Base-by-base conservation (phyloP, 1,140 invertebrate species). In the Meteorus sp. region DNA sequence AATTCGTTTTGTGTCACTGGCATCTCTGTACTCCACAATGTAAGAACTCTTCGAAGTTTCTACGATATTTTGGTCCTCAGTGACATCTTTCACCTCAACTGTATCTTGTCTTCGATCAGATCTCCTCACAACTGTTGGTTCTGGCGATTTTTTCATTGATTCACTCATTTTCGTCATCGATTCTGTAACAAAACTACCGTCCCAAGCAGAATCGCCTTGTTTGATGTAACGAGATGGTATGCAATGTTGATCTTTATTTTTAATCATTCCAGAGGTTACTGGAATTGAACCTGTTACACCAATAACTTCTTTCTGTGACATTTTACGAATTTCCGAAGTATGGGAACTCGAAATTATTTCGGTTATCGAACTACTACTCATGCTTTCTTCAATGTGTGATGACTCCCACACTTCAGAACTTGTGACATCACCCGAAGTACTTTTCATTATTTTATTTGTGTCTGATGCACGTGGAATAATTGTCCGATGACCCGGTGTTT, bases 11-110 rank as follows among this genome's bases (percentile, higher is more conserved):
- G 60, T 29, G 56, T 73, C 70, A 3, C 64, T 64, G 2, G 63
- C 64, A 1, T 67, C 68, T 15, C 64, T 67, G 54, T 71, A 70
- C 29, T 75, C 72, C 8, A 73, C 71, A 0, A 65, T 66, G 22
- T 74, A 72, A 0, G 71, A 70, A n/a, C 65, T 66, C 0, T 61
- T 63, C 47, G 64, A 56, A 1, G 65, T 66, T 17, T 62, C 62
- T 3, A 60, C 27, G 13, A 68, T 6, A 47, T 69, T 68, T 6
- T 66, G 66, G 2, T 60, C 47, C 6, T 71, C 70, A 9, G 61
- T 63, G 0, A 71, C 62, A 31, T 72, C 69, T 6, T 66, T 63
- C 1, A 70, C 65, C 23, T 72, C 71, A 2, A 73, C 61, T 4
- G 62, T 64, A 23, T 69, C 68, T 25, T 61, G 65, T 44, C 35